These are phyloP conservation scores for Orestias chungarensis DNA, from an alignment of 2,797 vertebrate species.

Conservation along the genomic window DNA sequence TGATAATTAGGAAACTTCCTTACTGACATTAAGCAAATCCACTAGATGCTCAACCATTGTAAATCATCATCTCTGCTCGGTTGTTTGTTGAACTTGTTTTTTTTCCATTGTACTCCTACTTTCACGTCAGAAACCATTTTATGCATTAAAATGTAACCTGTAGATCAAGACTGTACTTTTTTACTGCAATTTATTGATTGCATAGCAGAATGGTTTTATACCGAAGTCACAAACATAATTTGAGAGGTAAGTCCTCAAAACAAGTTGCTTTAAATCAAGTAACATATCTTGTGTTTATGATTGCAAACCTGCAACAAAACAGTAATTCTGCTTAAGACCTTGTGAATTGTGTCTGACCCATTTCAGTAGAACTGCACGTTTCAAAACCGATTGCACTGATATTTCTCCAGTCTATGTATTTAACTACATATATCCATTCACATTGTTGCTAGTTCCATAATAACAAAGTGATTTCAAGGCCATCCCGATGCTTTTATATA, in stretches of 20 bases:
- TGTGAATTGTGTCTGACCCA: neutral
- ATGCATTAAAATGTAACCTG: neutral
- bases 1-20: constrained; percentile 8
- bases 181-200: no score
- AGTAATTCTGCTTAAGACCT: neutral
- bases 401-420: constrained; percentile 34
- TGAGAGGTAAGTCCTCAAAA: neutral
- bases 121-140: constrained; percentile 11
- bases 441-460: constrained; percentile 57
- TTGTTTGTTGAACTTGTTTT: constrained; percentile 57
- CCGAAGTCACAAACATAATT: neutral
- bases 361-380: neutral
- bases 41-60: constrained; percentile 55
- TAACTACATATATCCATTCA: constrained; percentile 31
- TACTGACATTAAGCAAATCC: constrained; percentile 62
- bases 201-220: neutral
- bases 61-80: constrained; percentile 66
- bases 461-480: constrained; percentile 57
- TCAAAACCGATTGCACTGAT: neutral
- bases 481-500: constrained; percentile 22
- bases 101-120: constrained; percentile 39
- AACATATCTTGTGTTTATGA: neutral
- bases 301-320: neutral
- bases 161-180: neutral
- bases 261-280: no score